Conservation (phyloP, 92 coral and sea anemone species). For the Epizoanthus illoricatus region DNA sequence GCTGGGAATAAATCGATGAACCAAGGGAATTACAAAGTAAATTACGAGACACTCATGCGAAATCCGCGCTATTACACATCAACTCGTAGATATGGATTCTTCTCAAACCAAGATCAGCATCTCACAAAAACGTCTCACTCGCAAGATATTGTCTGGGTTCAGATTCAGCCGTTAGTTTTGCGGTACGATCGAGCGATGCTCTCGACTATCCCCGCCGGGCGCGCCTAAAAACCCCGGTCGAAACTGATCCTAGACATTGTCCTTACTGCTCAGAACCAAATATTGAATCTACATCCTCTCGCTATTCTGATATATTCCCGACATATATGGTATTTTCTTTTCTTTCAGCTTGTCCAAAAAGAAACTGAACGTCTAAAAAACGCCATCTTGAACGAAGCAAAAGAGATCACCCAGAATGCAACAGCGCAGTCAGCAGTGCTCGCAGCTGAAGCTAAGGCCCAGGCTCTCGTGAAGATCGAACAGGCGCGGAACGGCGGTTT, state of each 20-base stretch:
- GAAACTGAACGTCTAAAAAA: conserved; percentile 51
- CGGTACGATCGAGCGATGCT: too few species aligned
- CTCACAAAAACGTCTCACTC: too few species aligned
- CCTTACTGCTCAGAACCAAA: neutral
- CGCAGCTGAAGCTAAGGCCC: conserved; percentile 45
- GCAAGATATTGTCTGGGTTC: too few species aligned
- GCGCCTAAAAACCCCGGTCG: too few species aligned
- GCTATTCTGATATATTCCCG: neutral
- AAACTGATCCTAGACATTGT: neutral
- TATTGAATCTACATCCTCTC: neutral
- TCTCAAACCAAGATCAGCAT: too few species aligned
- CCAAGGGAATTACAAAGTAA: too few species aligned
- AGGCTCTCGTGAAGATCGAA: conserved; percentile 52
- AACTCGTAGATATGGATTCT: too few species aligned
- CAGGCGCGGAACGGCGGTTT: conserved; percentile 52
- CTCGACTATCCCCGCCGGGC: too few species aligned
- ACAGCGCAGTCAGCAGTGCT: conserved; percentile 49
- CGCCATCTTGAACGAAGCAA: conserved; percentile 49
- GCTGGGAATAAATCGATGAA: too few species aligned
- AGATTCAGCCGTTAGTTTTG: too few species aligned
- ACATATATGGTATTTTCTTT: neutral
- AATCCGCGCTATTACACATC: too few species aligned
- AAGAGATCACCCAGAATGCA: conserved; percentile 53
- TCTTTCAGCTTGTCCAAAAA: conserved; percentile 44
- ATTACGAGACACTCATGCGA: too few species aligned